phyloP scores from a whole-genome alignment of 1,140 invertebrate genomes.

The Sinonovacula constricta region DNA sequence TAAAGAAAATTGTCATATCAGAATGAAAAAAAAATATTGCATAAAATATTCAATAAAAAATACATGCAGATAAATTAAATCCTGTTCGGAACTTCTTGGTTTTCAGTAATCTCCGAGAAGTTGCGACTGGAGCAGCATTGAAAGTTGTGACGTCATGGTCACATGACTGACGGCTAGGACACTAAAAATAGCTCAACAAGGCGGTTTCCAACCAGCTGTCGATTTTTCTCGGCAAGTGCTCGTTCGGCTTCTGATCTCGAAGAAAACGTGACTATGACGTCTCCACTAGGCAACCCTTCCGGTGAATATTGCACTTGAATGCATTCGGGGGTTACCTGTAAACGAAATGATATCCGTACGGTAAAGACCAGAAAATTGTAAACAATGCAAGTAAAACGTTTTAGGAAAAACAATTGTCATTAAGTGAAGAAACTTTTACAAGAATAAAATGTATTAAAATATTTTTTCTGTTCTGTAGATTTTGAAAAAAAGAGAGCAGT shows the following conservation, averaged over 20 bases:
- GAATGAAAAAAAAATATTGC: background rate
- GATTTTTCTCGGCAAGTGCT: conserved; percentile 80
- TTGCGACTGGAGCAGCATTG: background rate
- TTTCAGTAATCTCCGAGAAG: too few species aligned
- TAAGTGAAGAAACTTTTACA: background rate
- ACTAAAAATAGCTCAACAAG: conserved; percentile 80
- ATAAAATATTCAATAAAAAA: background rate
- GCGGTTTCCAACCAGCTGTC: conserved; percentile 82
- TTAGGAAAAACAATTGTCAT: background rate
- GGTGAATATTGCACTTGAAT: conserved; percentile 80
- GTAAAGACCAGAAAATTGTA: conserved; percentile 5
- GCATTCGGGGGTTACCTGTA: conserved; percentile 79
- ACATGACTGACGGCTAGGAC: conserved; percentile 38
- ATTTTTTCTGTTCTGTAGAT: too few species aligned
- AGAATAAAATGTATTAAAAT: too few species aligned
- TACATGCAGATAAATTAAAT: background rate
- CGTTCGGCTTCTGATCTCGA: conserved; percentile 82
- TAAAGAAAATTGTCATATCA: background rate
- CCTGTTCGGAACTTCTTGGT: too few species aligned
- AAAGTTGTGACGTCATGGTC: background rate
- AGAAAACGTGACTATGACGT: conserved; percentile 81
- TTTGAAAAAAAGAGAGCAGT: too few species aligned
- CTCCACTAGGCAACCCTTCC: conserved; percentile 80
- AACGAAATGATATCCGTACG: background rate
- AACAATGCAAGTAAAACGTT: too few species aligned